phyloP scores from a whole-genome alignment of 2,888 invertebrate genomes.

The Sclerodermus sp. region DNA sequence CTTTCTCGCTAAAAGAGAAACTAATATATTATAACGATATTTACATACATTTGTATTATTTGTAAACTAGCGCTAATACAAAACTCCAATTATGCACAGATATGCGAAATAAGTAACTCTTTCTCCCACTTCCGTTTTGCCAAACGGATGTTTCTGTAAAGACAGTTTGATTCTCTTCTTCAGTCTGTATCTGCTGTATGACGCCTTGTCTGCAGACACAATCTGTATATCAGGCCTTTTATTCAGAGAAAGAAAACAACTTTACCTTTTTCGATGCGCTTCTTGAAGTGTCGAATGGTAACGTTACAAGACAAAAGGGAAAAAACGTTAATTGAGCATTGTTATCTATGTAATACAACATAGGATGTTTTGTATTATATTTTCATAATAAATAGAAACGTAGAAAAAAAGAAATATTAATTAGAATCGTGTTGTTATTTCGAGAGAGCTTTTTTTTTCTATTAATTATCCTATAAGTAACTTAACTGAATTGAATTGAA shows the following conservation, averaged over 20 bases:
- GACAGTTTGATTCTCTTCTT: slow-evolving; percentile 28
- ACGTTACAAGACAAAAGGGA: slow-evolving; percentile 48
- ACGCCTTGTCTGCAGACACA: slow-evolving; percentile 34
- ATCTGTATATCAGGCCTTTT: slow-evolving; percentile 46
- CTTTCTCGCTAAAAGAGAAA: slow-evolving; percentile 47
- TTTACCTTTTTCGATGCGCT: slow-evolving; percentile 48
- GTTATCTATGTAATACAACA: slow-evolving; percentile 59
- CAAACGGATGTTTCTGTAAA: slow-evolving; percentile 19
- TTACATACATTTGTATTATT: slow-evolving; percentile 57
- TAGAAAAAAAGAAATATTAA: slow-evolving; percentile 58
- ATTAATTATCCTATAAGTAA: too few relatives aligned
- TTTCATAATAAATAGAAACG: slow-evolving; percentile 62
- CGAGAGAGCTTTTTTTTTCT: too few relatives aligned
- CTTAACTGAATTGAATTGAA: too few relatives aligned
- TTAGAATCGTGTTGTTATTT: slow-evolving; percentile 35
- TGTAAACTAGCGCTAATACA: slow-evolving; percentile 55
- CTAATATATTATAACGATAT: slow-evolving; percentile 51
- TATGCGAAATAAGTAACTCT: slow-evolving; percentile 26
- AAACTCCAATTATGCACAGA: slow-evolving; percentile 51
- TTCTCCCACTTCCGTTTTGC: slow-evolving; percentile 12
- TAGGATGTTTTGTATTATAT: slow-evolving; percentile 62
- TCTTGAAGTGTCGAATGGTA: slow-evolving; percentile 50
- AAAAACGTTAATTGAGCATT: slow-evolving; percentile 57
- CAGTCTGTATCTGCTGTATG: slow-evolving; percentile 40
- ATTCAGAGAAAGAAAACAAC: slow-evolving; percentile 37